Conservation (phyloP, 2,113 vertebrate genomes). For the Limnothrissa miodon region DNA sequence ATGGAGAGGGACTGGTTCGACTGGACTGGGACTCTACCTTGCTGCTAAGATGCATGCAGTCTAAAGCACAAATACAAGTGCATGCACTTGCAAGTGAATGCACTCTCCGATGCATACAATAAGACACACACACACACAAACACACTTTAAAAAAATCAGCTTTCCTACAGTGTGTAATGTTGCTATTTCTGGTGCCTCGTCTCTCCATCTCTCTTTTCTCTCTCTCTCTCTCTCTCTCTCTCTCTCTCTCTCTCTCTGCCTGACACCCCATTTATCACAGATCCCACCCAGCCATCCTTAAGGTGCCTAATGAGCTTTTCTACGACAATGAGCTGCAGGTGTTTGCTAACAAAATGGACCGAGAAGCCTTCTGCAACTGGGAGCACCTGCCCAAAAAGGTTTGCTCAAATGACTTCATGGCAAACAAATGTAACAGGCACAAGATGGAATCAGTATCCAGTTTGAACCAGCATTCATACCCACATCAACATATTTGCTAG, state of each 20-base stretch:
- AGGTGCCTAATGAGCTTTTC: slow-evolving; percentile 83
- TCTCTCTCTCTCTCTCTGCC: not conserved
- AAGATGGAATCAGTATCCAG: not conserved
- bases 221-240: not conserved
- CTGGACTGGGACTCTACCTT: no score
- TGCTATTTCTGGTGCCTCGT: not conserved
- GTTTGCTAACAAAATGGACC: slow-evolving; percentile 61
- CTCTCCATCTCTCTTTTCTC: not conserved
- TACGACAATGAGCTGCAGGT: slow-evolving; percentile 82
- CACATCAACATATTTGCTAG: no score
- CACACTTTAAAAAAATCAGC: not conserved
- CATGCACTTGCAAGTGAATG: not conserved
- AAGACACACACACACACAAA: not conserved
- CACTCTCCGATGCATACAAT: not conserved
- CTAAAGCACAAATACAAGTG: not conserved
- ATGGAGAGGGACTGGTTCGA: not conserved
- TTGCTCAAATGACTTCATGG: not conserved
- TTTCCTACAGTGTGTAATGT: not conserved
- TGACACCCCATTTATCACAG: slow-evolving; percentile 56
- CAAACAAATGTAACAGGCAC: not conserved
- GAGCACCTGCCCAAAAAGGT: slow-evolving; percentile 78
- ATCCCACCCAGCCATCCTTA: slow-evolving; percentile 85
- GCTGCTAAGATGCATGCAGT: not conserved
- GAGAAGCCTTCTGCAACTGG: slow-evolving; percentile 80
- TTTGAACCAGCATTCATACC: not conserved